Base-by-base conservation (phyloP, 2,797 vertebrate species). In the Pangasius sanitwongsei region DNA sequence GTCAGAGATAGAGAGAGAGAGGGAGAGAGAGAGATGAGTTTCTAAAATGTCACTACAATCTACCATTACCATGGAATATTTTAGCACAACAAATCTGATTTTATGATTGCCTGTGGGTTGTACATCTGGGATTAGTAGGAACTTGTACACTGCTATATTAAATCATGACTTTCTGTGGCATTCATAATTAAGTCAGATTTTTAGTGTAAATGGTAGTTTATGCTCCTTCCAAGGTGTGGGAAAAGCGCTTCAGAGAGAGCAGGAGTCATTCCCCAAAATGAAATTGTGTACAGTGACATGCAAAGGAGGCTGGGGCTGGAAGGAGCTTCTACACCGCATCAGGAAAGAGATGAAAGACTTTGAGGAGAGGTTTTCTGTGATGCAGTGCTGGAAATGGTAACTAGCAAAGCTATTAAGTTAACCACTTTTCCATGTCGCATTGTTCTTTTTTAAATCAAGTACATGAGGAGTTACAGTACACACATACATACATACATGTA, bases 121-220 rank as follows among this genome's bases (percentile, higher is more conserved):
- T 61, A 55, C 75, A 18, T 81, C 20, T 81, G 50, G 55, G 53
- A 81, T 59, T 81, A n/a, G 55, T 37, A 59, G 18, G 18, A 59
- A 81, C 78, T 34, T 37, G 50, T 81, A 57, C 3, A 81, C 53
- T 81, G 6, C 28, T 31, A n/a, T 44, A 65, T 83, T 48, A 63
- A 63, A 2, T 83, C 37, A n/a, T 48, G 81, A 9, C 59, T 48
- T 25, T 83, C 15, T 44, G 59, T 63, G 7, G 25, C n/a, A 16
- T 65, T 48, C 59, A 16, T 63, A 63, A 63, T 83, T 28, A 41
- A 25, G 23, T 41, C 12, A 41, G 57, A 44, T 83, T 23, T 25
- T 81, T 41, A 9, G 81, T 63, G 57, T 37, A 34, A 59, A 82
- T 82, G 80, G 31, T 61, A 80, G n/a, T 80, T 80, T 31, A 31